phyloP scores from a whole-genome alignment of 2,113 vertebrate species.

The Cebidichthys violaceus region DNA sequence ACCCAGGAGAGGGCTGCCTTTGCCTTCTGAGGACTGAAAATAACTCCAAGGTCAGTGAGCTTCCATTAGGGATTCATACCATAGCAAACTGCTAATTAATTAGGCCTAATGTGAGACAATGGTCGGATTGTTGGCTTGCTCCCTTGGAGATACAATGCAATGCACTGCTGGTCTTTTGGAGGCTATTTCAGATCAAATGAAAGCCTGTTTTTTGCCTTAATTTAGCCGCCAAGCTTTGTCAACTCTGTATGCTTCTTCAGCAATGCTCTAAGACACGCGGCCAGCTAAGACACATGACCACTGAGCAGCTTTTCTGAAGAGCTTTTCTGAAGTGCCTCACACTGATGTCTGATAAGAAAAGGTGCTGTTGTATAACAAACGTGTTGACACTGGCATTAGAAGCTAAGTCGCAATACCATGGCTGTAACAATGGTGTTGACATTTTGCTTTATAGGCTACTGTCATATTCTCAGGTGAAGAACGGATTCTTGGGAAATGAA shows the following conservation, averaged over 20 bases:
- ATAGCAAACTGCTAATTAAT: conserved; percentile 73
- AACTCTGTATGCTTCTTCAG: conserved; percentile 7
- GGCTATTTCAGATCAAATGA: conserved; percentile 43
- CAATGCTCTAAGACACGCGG: not conserved
- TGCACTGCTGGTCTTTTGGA: conserved; percentile 28
- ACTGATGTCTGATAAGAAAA: not conserved
- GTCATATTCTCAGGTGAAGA: conserved; percentile 1
- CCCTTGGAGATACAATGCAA: conserved; percentile 26
- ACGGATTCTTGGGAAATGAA: not conserved
- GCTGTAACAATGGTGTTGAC: not conserved
- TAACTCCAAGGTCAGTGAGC: conserved; percentile 74
- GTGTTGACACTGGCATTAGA: not conserved
- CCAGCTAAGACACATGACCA: not conserved
- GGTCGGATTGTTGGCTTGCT: conserved; percentile 32
- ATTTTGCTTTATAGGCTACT: not conserved
- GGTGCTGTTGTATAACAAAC: not conserved
- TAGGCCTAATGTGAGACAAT: conserved; percentile 72
- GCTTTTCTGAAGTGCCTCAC: not conserved
- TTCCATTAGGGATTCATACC: conserved; percentile 56
- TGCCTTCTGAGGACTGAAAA: conserved; percentile 60
- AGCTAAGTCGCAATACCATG: not conserved
- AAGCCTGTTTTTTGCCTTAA: conserved; percentile 9
- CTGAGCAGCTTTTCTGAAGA: not conserved
- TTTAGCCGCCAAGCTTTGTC: conserved; percentile 26
- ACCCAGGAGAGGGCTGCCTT: conserved; percentile 36